Percentiles rank a stretch among this genome's conserved stretches.
Evolutionary conservation across 2,113 vertebrate genomes (phyloP).

Genomic region (Leptobrachium leishanense): DNA sequence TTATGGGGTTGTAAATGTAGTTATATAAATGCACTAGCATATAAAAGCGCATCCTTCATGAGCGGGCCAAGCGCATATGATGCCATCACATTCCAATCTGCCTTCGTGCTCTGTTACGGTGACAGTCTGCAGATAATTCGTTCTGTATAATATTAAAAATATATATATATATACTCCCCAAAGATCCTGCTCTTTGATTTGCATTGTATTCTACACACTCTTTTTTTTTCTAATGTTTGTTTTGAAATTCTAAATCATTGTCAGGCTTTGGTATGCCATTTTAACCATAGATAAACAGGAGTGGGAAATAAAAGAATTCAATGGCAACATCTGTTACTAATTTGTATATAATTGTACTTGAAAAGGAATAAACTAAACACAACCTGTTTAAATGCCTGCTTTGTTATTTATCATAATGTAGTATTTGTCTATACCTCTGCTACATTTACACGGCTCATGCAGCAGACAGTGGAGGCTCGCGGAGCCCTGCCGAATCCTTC

Average conservation of each 20-base stretch:
- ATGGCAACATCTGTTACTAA: conserved; percentile 74
- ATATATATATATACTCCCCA: conserved; percentile 30
- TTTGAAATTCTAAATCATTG: conserved; percentile 67
- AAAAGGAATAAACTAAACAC: conserved; percentile 77
- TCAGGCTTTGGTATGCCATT: conserved; percentile 65
- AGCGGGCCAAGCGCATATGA: background rate
- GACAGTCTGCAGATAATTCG: background rate
- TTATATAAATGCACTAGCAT: too few species aligned
- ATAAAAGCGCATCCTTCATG: too few species aligned
- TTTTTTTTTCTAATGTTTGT: conserved; percentile 61
- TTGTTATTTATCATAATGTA: conserved; percentile 35
- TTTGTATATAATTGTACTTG: conserved; percentile 77
- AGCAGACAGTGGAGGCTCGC: too few species aligned
- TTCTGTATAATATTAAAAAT: conserved; percentile 52
- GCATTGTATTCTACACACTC: background rate
- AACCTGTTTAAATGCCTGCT: conserved; percentile 71
- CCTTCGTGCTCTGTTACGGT: background rate
- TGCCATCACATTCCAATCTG: background rate
- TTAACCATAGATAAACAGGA: conserved; percentile 68
- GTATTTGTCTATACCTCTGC: too few species aligned
- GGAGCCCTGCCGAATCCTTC: too few species aligned
- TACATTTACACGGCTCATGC: too few species aligned
- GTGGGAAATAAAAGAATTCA: conserved; percentile 61
- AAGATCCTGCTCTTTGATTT: conserved; percentile 54
- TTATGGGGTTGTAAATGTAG: too few species aligned